Evolutionary conservation across 92 coral and sea anemone species (phyloP), one percentile per base, ranked within the genome.

Genomic region (Porites lobata): DNA sequence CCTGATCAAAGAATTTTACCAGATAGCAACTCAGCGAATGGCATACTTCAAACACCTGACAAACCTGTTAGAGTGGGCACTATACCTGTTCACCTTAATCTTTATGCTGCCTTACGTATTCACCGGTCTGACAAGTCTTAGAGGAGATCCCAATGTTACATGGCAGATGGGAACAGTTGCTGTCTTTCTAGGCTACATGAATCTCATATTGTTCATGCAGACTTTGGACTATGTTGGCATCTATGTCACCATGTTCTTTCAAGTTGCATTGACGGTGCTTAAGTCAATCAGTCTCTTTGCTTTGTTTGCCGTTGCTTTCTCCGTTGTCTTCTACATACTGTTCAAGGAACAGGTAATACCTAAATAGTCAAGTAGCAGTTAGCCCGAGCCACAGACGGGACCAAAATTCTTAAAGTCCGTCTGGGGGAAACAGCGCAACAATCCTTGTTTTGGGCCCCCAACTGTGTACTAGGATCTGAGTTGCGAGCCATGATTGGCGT

Each of bases 161-260:
- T 96, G 98, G 98, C 93, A 90, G 59, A 80, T 90, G 19, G 98
- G 97, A 20, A 88, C 91, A 13, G 71, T 92, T 50, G 92, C 94
- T n/a, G 82, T 96, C 12, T 96, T 94, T 84, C 38, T 96, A 75
- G 94, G 96, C 24, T 96, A 94, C 79, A 83, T 93, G 76, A 89
- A 94, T 76, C 74, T 96, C 75, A 94, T 96, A 56, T 83, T 96
- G 69, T 81, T 91, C 71, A 77, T 89, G 18, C 91, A 94, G 70
- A 91, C 91, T 57, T 47, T 94, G 59, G 89, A 92, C n/a, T 75
- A 87, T 78, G 69, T 94, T 10, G 98, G 98, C 9, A 81, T 96
- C 77, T 96, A 96, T 76, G 96, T 96, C 65, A 94, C 98, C 2
- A 96, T 96, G 98, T 96, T 96, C 65, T 83, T 94, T 7, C 98